Evolutionary conservation across 2,888 invertebrate species (phyloP).

Genomic region (Caradrina clavipalpis): DNA sequence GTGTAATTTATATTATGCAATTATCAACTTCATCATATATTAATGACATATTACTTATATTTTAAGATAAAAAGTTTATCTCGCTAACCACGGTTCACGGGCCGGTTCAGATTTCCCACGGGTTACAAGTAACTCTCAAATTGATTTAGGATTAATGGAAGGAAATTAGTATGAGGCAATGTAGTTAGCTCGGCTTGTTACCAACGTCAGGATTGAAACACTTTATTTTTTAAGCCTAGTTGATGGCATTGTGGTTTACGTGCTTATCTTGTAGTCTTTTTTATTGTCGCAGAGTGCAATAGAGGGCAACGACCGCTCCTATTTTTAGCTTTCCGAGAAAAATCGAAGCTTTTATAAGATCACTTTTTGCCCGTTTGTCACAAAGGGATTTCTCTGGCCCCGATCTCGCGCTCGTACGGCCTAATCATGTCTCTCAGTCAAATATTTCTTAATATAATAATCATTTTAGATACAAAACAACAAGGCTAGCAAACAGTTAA

Average conservation of each 20-base stretch:
- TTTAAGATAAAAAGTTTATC: constrained; percentile 50
- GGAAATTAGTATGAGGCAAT: constrained; percentile 8
- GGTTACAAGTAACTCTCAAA: constrained; percentile 26
- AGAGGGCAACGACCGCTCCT: too few relatives aligned
- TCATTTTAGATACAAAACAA: too few relatives aligned
- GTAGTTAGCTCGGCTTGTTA: neutral
- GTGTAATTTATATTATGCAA: neutral
- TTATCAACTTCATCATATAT: constrained; percentile 42
- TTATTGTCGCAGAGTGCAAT: too few relatives aligned
- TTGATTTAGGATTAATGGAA: constrained; percentile 45
- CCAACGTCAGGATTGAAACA: neutral
- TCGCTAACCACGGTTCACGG: constrained; percentile 18
- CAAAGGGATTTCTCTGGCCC: too few relatives aligned
- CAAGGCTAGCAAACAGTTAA: neutral
- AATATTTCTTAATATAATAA: too few relatives aligned
- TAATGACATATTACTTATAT: constrained; percentile 41
- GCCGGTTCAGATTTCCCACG: constrained; percentile 33
- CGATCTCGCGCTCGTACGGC: too few relatives aligned
- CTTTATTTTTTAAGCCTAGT: neutral
- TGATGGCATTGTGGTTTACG: neutral
- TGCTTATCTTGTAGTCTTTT: too few relatives aligned
- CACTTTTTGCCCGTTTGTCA: too few relatives aligned
- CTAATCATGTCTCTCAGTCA: too few relatives aligned
- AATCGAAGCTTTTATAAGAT: too few relatives aligned
- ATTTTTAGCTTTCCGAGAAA: too few relatives aligned